phyloP scores from a whole-genome alignment of 2,113 vertebrate species.

The Butorides virescens region DNA sequence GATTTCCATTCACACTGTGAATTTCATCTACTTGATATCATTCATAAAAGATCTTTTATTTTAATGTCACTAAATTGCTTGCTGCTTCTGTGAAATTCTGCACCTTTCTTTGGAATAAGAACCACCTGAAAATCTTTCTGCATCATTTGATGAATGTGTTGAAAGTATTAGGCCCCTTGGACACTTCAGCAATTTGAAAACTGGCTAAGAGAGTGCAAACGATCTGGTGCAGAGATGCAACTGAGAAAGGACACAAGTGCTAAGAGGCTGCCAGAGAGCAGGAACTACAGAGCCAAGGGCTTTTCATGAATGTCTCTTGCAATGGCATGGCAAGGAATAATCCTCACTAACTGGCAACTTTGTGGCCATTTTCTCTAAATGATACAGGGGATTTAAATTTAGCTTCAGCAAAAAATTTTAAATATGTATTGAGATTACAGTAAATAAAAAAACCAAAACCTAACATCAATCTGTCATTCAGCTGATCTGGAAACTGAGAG shows the following conservation, averaged over 20 bases:
- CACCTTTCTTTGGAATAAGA: not conserved
- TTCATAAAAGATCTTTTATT: slow-evolving; percentile 13
- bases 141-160: not conserved
- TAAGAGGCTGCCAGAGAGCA: not conserved
- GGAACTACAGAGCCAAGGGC: not conserved
- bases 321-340: not conserved
- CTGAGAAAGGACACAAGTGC: not conserved
- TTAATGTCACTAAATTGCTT: slow-evolving; percentile 2
- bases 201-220: not conserved
- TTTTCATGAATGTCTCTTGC: not conserved
- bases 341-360: not conserved
- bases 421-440: not conserved
- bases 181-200: not conserved
- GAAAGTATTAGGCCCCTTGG: not conserved
- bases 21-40: not conserved
- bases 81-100: not conserved
- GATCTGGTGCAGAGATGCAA: not conserved
- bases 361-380: not conserved
- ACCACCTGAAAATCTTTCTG: not conserved
- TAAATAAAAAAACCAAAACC: not conserved
- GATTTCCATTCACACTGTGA: not conserved
- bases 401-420: not conserved
- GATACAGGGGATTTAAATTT: not conserved
- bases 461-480: not conserved
- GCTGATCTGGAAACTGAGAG: not conserved